Evolutionary conservation across 37 sponge, comb jelly and placozoan species (phyloP).

Genomic region (Eunapius fragilis): DNA sequence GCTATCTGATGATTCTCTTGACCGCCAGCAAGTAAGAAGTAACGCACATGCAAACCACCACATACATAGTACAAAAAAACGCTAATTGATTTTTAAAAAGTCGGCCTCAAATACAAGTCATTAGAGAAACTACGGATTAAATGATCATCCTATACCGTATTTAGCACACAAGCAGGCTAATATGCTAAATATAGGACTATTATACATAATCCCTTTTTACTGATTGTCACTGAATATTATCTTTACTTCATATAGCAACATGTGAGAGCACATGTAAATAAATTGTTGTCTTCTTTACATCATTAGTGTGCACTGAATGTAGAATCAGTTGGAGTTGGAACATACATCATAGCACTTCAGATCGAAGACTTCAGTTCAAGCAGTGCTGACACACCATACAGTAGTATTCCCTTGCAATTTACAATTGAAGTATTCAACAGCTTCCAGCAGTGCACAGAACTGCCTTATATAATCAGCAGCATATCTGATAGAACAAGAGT

Average conservation of each 20-base stretch:
- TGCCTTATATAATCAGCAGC: neutral
- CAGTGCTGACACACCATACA: neutral
- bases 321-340: neutral
- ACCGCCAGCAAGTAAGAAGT: neutral
- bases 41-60: neutral
- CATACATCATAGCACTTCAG: slow-evolving; percentile 11
- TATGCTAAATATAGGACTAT: no score
- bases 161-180: no score
- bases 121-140: no score
- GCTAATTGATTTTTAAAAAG: neutral
- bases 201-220: no score
- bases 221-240: no score
- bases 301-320: neutral
- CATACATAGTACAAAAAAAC: neutral
- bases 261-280: no score
- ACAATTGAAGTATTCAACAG: neutral
- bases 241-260: no score
- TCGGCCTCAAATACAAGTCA: no score
- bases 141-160: no score
- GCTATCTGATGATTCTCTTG: neutral
- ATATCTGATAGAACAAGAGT: neutral
- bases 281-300: neutral
- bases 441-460: neutral
- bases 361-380: slow-evolving; percentile 10
- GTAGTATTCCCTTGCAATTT: slow-evolving; percentile 27